Percentiles rank a stretch among this genome's conserved stretches.
These are phyloP conservation scores for Neoseiulus cucumeris DNA, from an alignment of 1,140 invertebrate species.

Conservation along the genomic window DNA sequence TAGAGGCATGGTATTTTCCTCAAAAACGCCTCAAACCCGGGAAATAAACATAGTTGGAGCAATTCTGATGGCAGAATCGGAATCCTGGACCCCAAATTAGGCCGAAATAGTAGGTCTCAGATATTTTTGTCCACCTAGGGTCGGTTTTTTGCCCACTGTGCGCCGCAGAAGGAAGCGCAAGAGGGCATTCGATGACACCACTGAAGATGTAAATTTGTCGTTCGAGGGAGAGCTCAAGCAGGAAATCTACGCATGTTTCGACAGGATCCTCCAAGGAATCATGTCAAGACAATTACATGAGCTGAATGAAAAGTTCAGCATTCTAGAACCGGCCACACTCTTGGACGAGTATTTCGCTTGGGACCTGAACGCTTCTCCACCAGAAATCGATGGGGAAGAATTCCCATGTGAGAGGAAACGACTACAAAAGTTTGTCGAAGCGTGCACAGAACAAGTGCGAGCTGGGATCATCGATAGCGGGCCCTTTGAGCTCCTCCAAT, in stretches of 20 bases:
- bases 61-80: too few species aligned
- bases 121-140: too few species aligned
- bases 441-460: neutral
- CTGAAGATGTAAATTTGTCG: neutral
- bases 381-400: neutral
- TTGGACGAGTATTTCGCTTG: too few species aligned
- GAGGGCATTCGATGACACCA: neutral
- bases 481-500: neutral
- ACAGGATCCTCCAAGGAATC: neutral
- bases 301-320: neutral
- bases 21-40: too few species aligned
- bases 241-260: neutral
- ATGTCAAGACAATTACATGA: neutral
- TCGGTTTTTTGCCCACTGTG: too few species aligned
- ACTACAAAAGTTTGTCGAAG: neutral
- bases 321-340: too few species aligned
- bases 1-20: too few species aligned
- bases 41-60: too few species aligned
- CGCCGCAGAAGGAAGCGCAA: neutral
- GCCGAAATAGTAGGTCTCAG: too few species aligned
- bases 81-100: too few species aligned
- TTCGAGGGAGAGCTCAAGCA: neutral
- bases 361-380: too few species aligned
- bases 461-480: neutral
- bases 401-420: slow-evolving; percentile 11